These are phyloP conservation scores for Arctopsyche grandis DNA, from an alignment of 1,140 invertebrate species.

Conservation along the genomic window DNA sequence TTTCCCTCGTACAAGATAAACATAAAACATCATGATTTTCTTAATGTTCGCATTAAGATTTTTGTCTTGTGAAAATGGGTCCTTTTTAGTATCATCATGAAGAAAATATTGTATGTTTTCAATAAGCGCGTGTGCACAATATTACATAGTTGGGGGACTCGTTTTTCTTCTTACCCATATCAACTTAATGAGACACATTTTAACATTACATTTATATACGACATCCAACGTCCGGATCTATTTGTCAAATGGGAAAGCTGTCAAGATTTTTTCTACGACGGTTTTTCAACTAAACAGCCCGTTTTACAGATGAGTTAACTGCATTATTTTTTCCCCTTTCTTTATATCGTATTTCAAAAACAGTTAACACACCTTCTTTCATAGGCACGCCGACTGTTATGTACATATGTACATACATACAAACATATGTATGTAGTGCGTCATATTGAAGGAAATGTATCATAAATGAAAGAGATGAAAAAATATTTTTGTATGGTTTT, in stretches of 20 bases:
- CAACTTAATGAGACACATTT: constrained; percentile 27
- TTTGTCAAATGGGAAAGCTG: constrained; percentile 29
- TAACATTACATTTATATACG: constrained; percentile 31
- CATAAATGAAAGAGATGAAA: constrained; percentile 3
- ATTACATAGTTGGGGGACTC: background rate
- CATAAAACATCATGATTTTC: no score
- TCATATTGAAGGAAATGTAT: constrained; percentile 1
- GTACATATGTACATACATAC: background rate
- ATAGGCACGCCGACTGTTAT: background rate
- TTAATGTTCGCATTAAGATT: no score
- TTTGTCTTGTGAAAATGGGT: no score
- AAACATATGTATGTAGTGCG: background rate
- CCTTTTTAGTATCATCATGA: background rate
- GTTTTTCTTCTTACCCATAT: constrained; percentile 15
- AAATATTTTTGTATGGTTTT: background rate
- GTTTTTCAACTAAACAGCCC: background rate
- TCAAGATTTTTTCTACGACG: constrained; percentile 8
- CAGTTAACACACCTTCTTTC: background rate
- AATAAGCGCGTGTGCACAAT: background rate
- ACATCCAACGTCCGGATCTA: constrained; percentile 10
- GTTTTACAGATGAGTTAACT: constrained; percentile 25
- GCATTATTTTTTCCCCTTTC: constrained; percentile 21
- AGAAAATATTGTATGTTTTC: constrained; percentile 23
- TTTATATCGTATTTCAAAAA: constrained; percentile 7
- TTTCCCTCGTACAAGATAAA: no score